These are phyloP conservation scores for Tyrannus savana DNA, from an alignment of 2,113 vertebrate genomes.

Conservation along the genomic window DNA sequence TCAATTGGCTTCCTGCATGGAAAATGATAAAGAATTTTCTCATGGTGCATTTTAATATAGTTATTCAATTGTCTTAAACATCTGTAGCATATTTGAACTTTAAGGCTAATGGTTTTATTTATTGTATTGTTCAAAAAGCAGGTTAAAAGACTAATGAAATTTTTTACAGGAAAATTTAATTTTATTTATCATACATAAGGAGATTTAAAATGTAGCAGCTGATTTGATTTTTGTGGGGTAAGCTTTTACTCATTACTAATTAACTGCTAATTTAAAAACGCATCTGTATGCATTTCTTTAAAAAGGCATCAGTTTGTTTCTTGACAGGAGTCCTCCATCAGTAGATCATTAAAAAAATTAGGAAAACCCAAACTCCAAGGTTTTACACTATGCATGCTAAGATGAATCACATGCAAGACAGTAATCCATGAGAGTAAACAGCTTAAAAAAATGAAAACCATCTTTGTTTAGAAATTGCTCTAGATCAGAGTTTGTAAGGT, in stretches of 20 bases:
- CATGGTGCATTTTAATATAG: constrained; percentile 34
- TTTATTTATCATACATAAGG: constrained; percentile 10
- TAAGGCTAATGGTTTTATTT: constrained; percentile 40
- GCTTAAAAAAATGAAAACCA: neutral
- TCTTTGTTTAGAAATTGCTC: neutral
- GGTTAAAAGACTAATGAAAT: neutral
- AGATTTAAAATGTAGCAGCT: constrained; percentile 37
- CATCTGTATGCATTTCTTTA: constrained; percentile 23
- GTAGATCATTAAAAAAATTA: constrained; percentile 26
- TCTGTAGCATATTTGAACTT: constrained; percentile 48
- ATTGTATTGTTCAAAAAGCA: constrained; percentile 39
- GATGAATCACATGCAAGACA: constrained; percentile 47
- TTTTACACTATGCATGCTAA: constrained; percentile 34
- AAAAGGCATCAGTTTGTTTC: constrained; percentile 1
- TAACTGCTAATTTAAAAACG: constrained; percentile 30
- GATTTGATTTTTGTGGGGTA: constrained; percentile 62
- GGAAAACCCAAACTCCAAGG: neutral
- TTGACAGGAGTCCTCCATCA: constrained; percentile 54
- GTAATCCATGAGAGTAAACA: neutral
- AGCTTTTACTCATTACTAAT: constrained; percentile 52
- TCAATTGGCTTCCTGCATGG: constrained; percentile 42
- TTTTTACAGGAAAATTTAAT: neutral
- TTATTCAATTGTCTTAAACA: constrained; percentile 22
- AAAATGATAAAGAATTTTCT: constrained; percentile 26
- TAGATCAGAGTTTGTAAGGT: neutral